These are phyloP conservation scores for Gopherus evgoodei DNA, from an alignment of 2,113 vertebrate species.

Conservation along the genomic window DNA sequence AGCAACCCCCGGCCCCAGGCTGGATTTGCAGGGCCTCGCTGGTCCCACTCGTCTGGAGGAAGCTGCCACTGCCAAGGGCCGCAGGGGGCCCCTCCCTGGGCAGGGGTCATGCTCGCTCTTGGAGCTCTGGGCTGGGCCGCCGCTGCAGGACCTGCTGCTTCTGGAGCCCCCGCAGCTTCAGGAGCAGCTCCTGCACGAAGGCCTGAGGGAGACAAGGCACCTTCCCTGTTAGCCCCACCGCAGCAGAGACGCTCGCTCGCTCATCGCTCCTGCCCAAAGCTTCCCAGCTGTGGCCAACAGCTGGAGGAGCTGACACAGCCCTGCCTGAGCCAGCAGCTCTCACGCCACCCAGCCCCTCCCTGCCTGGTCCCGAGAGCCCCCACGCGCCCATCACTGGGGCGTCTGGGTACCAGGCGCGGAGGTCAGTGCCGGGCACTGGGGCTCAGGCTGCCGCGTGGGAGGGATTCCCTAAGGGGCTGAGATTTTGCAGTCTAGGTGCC, in stretches of 20 bases:
- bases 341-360: neutral
- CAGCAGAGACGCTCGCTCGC: no score
- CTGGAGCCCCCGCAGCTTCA: slow-evolving; percentile 83
- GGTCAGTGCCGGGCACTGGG: no score
- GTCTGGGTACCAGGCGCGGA: neutral
- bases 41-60: no score
- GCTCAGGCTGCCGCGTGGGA: no score
- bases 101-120: slow-evolving; percentile 10
- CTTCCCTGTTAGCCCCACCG: no score
- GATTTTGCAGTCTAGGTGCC: no score
- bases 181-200: slow-evolving; percentile 84
- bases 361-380: no score
- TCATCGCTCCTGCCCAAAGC: no score
- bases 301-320: no score
- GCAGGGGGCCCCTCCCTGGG: neutral
- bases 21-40: no score
- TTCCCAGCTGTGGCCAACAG: neutral
- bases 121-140: slow-evolving; percentile 69
- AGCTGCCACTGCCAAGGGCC: neutral
- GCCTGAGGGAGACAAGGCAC: slow-evolving; percentile 61
- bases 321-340: neutral
- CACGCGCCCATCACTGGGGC: neutral
- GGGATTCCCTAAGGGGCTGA: no score
- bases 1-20: no score
- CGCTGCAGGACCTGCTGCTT: slow-evolving; percentile 82